A percentile compares a stretch with the other conserved stretches of the same genome.
phyloP scores from a whole-genome alignment of 2,797 vertebrate genomes.

The Notoglanidium macrostoma region DNA sequence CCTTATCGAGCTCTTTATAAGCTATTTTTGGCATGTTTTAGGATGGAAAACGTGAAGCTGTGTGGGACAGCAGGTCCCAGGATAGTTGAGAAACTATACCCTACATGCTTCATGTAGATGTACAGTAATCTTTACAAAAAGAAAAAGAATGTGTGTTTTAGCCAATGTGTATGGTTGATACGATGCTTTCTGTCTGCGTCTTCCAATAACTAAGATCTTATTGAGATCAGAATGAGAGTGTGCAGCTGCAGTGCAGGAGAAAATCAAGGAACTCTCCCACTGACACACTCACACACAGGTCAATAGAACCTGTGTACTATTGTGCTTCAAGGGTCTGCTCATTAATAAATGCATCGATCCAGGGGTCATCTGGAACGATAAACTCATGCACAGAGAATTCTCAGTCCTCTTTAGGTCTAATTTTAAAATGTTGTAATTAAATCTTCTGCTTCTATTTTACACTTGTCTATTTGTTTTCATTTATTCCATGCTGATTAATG shows the following conservation, averaged over 20 bases:
- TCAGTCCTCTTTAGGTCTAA: background rate
- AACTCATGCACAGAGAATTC: background rate
- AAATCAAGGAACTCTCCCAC: conserved; percentile 38
- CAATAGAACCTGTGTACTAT: background rate
- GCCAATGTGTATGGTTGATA: background rate
- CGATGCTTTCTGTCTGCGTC: conserved; percentile 27
- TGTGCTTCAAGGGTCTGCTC: background rate
- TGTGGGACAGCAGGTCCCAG: background rate
- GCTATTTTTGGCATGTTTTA: background rate
- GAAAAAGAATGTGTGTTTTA: background rate
- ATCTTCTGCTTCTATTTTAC: background rate
- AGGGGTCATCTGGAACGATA: background rate
- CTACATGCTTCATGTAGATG: background rate
- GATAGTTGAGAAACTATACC: background rate
- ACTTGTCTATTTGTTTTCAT: background rate
- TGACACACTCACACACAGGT: background rate
- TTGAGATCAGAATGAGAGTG: conserved; percentile 33
- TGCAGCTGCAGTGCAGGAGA: conserved; percentile 27
- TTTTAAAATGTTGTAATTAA: conserved; percentile 18
- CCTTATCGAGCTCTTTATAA: background rate
- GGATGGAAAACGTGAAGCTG: background rate
- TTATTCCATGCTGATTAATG: conserved; percentile 19
- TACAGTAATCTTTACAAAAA: background rate
- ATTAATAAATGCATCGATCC: conserved; percentile 29
- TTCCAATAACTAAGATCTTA: conserved; percentile 47